A percentile compares a stretch with the other conserved stretches of the same genome.
phyloP scores from a whole-genome alignment of 1,140 invertebrate genomes.

The Tribolium castaneum region DNA sequence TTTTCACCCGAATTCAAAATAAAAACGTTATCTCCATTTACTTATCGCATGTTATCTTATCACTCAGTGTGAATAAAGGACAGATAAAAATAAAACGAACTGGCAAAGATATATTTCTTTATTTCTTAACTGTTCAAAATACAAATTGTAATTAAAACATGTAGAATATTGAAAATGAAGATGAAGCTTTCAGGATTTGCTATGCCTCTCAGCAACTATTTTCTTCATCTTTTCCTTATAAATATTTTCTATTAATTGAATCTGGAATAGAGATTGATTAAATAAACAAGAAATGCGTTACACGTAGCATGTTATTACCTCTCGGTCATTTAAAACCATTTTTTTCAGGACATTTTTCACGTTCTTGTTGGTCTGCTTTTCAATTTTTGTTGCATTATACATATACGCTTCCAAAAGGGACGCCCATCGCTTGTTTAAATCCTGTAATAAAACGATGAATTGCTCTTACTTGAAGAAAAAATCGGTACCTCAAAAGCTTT shows the following conservation, averaged over 20 bases:
- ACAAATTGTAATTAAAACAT: too few relatives aligned
- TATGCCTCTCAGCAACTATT: background rate
- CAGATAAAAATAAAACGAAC: too few relatives aligned
- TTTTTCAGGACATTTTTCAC: background rate
- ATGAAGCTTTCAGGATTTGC: background rate
- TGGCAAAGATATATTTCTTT: background rate
- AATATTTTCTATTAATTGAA: background rate
- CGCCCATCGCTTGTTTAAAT: background rate
- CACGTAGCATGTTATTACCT: background rate
- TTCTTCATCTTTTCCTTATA: background rate
- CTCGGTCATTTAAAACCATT: background rate
- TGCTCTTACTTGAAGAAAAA: background rate
- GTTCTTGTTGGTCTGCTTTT: background rate
- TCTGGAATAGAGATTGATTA: background rate
- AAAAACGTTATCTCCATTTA: too few relatives aligned
- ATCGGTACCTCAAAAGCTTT: background rate
- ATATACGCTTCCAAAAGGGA: background rate
- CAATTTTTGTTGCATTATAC: background rate
- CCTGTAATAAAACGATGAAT: background rate
- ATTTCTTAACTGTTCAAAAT: background rate
- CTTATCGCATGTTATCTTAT: too few relatives aligned
- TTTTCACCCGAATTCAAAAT: background rate
- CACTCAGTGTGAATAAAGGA: too few relatives aligned
- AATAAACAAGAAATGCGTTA: background rate
- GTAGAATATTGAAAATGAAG: too few relatives aligned